Base-by-base conservation (phyloP, 2,888 invertebrate genomes). In the Phymatocera aterrima region DNA sequence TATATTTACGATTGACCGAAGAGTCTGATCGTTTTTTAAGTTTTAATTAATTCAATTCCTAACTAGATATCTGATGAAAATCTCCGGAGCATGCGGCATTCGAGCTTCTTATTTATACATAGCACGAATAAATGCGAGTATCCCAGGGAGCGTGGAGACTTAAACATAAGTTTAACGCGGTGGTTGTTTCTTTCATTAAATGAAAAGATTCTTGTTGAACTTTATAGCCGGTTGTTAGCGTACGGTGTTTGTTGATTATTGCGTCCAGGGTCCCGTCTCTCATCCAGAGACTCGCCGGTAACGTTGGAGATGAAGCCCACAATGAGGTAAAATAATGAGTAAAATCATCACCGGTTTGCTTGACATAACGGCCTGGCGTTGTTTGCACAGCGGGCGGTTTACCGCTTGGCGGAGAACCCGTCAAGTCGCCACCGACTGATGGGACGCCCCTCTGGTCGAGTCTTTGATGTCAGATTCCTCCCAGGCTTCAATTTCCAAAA, bases 281-380 rank as follows among this genome's bases (percentile, higher is more conserved):
- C 64, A 31, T n/a, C n/a, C 18, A 37, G 48, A 77, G 51, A 34
- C 34, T 78, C 24, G 60, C 75, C 78, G 74, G 40, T 60, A 54
- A 68, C 78, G 46, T 54, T n/a, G 21, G n/a, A 65, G 40, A 74
- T 31, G 70, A 65, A 21, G 57, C 40, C 78, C 28, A 78, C 78
- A 77, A 57, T 61, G 77, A 60, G 57, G 60, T 37, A 70, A 78
- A 70, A 72, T 86, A 85, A 86, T 86, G 84, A 85, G 84, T 83
- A 84, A 86, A 86, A 86, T 86, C 85, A 85, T 85, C 86, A 85
- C 83, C 83, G 83, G 81, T 79, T 81, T 81, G 83, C 83, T 86
- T 85, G 85, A 85, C 85, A 85, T 86, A 86, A 86, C 86, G 85
- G 85, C 81, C 81, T 80, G 79, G 79, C 79, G 70, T 28, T 86